phyloP scores from a whole-genome alignment of 2,797 vertebrate species.

The Anisognathus igniventris region DNA sequence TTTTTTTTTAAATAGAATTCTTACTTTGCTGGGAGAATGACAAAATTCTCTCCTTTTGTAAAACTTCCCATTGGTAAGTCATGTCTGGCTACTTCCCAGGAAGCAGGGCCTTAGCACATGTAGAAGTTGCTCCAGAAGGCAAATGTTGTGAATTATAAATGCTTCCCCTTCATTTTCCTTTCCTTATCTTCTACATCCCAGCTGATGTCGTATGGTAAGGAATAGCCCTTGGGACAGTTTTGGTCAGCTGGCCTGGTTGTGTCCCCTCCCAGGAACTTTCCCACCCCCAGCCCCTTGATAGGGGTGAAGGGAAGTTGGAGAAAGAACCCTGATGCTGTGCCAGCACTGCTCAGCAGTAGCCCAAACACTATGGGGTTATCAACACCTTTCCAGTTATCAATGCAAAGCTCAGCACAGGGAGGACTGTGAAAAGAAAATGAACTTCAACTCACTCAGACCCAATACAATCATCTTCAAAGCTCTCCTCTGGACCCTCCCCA shows the following conservation, averaged over 20 bases:
- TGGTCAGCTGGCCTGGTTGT: not conserved
- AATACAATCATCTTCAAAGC: not conserved
- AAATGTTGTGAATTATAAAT: not conserved
- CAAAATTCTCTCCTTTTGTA: not conserved
- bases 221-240: not conserved
- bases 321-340: not conserved
- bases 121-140: not conserved
- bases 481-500: accelerated
- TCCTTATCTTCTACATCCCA: not conserved
- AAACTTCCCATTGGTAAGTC: not conserved
- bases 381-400: not conserved
- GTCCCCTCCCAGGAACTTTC: not conserved
- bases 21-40: not conserved
- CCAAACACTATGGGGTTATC: not conserved
- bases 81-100: not conserved
- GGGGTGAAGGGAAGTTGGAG: not conserved
- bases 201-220: not conserved
- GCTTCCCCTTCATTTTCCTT: not conserved
- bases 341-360: not conserved
- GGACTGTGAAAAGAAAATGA: not conserved
- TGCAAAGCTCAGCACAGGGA: not conserved
- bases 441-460: not conserved
- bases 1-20: not conserved
- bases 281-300: not conserved
- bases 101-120: not conserved